These are phyloP conservation scores for Diadumene lineata DNA, from an alignment of 92 coral and sea anemone genomes.

Conservation along the genomic window DNA sequence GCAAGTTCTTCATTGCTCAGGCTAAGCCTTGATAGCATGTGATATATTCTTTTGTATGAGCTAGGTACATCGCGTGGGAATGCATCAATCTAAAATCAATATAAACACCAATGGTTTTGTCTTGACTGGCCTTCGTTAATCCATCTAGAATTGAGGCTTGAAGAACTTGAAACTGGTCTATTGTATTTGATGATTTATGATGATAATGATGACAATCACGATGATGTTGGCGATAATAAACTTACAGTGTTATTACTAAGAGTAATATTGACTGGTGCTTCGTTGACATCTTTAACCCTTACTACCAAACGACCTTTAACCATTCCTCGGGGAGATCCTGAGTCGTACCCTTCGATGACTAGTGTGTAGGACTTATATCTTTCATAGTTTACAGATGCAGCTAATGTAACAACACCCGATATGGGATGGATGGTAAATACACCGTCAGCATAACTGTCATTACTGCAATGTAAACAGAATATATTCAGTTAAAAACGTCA, in stretches of 20 bases:
- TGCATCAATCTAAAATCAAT: no score
- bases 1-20: no score
- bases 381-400: slow-evolving; percentile 74
- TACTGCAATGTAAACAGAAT: slow-evolving; percentile 7
- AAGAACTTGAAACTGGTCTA: neutral
- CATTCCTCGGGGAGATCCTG: slow-evolving; percentile 81
- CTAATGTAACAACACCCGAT: slow-evolving; percentile 55
- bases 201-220: neutral
- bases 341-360: slow-evolving; percentile 70
- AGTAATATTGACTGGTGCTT: slow-evolving; percentile 70
- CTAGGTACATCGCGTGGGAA: no score
- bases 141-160: no score
- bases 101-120: no score
- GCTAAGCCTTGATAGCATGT: no score
- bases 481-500: no score
- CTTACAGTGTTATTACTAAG: slow-evolving; percentile 61
- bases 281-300: slow-evolving; percentile 74
- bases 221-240: neutral
- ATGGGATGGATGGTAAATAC: slow-evolving; percentile 67
- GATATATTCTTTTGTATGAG: no score
- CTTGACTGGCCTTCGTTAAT: no score
- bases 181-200: neutral
- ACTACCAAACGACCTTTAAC: slow-evolving; percentile 68
- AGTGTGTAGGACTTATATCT: slow-evolving; percentile 57
- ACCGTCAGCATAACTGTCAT: slow-evolving; percentile 41